phyloP scores from a whole-genome alignment of 2,113 vertebrate species.

The Aegotheles bennettii region DNA sequence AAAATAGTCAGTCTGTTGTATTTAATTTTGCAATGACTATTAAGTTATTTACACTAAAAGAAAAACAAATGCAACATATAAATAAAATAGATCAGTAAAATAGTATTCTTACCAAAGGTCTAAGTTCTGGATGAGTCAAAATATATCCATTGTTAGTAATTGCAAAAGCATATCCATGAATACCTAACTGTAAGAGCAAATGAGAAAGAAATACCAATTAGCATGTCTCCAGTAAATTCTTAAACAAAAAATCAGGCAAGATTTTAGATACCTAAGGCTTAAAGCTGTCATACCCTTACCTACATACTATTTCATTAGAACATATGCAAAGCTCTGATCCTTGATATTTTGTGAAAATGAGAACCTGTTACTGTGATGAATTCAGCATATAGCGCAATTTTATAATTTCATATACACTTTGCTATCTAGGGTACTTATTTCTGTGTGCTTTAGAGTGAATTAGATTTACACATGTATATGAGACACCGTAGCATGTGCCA shows the following conservation, averaged over 20 bases:
- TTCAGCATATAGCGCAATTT: slow-evolving; percentile 58
- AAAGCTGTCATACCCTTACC: slow-evolving; percentile 40
- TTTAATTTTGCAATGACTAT: background rate
- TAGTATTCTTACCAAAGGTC: slow-evolving; percentile 88
- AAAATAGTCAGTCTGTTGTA: background rate
- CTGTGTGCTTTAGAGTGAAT: background rate
- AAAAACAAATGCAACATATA: background rate
- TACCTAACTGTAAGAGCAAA: slow-evolving; percentile 85
- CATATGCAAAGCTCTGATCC: slow-evolving; percentile 39
- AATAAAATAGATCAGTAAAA: slow-evolving; percentile 9
- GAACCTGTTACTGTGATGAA: slow-evolving; percentile 9
- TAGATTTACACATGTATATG: background rate
- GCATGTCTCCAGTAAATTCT: background rate
- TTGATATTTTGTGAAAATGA: slow-evolving; percentile 61
- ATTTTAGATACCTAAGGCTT: slow-evolving; percentile 54
- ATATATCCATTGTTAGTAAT: slow-evolving; percentile 99
- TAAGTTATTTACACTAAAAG: background rate
- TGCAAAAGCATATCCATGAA: slow-evolving; percentile 97
- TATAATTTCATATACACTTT: slow-evolving; percentile 54
- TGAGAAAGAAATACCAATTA: slow-evolving; percentile 60
- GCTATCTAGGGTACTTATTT: background rate
- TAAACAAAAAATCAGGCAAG: slow-evolving; percentile 60
- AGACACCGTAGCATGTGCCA: background rate
- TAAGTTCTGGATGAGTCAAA: slow-evolving; percentile 95
- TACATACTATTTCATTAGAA: slow-evolving; percentile 49